Percentiles rank a stretch among this genome's conserved stretches.
Evolutionary conservation across 2,797 vertebrate genomes (phyloP).

Genomic region (Aulostomus chinensis): DNA sequence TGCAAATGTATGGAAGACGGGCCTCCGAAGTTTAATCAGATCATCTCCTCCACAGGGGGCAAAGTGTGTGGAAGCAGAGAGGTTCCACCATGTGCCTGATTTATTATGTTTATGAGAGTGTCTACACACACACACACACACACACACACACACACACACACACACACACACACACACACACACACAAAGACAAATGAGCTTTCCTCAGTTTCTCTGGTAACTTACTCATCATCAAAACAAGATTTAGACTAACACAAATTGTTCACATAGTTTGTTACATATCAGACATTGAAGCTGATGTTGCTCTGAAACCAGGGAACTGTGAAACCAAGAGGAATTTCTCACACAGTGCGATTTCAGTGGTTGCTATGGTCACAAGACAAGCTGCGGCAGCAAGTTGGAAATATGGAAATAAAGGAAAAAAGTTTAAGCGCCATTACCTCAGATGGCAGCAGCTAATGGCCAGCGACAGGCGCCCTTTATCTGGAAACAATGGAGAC

Average conservation of each 20-base stretch:
- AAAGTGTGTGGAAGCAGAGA: slow-evolving; percentile 24
- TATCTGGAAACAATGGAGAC: not conserved
- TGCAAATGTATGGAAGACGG: slow-evolving; percentile 48
- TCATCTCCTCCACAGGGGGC: slow-evolving; percentile 36
- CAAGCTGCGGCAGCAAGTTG: not conserved
- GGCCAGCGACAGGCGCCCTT: too few species aligned
- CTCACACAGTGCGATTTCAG: slow-evolving; percentile 30
- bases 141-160: not conserved
- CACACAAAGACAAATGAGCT: too few species aligned
- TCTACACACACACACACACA: slow-evolving; percentile 11
- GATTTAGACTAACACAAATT: not conserved
- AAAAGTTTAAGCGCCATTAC: slow-evolving; percentile 47
- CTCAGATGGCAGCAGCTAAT: not conserved
- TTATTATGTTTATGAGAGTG: slow-evolving; percentile 48
- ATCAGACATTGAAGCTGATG: too few species aligned
- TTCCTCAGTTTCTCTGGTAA: too few species aligned
- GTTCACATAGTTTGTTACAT: too few species aligned
- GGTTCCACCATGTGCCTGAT: slow-evolving; percentile 38
- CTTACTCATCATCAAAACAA: too few species aligned
- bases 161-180: not conserved
- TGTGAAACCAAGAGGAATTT: too few species aligned
- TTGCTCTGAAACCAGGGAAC: slow-evolving; percentile 22
- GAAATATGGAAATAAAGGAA: not conserved
- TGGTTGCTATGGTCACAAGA: slow-evolving; percentile 58
- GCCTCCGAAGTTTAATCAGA: slow-evolving; percentile 61